Base-by-base conservation (phyloP, 2,888 invertebrate genomes). In the Hydroisotoma schaefferi region DNA sequence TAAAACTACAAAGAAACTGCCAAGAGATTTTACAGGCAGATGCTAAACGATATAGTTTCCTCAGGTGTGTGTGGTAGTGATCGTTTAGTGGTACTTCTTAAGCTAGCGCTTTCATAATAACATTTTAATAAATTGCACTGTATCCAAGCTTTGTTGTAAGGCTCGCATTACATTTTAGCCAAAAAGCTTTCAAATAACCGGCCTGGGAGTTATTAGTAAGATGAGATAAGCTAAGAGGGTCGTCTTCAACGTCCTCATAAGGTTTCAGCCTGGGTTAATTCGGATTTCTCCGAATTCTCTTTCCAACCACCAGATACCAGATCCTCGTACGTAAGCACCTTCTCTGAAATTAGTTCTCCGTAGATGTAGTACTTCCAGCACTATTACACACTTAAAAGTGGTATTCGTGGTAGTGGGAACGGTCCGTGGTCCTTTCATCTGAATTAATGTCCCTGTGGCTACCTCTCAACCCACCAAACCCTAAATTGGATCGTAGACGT, bases 141-240 rank as follows among this genome's bases (percentile, higher is more conserved):
- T n/a, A n/a, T n/a, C n/a, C n/a, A n/a, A n/a, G n/a, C n/a, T n/a
- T n/a, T n/a, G n/a, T n/a, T n/a, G n/a, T n/a, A n/a, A n/a, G n/a
- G n/a, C n/a, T n/a, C n/a, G n/a, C n/a, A n/a, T n/a, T n/a, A n/a
- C n/a, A n/a, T n/a, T n/a, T n/a, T n/a, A n/a, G n/a, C n/a, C n/a
- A n/a, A n/a, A n/a, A n/a, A n/a, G n/a, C n/a, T n/a, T n/a, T n/a
- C n/a, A n/a, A n/a, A n/a, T n/a, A 40, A 20, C 40, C 40, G 46
- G 46, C 23, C 5, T 46, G 47, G 56, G 56, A 48, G 56, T 56
- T 56, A 56, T 56, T 56, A 56, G 56, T 33, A 56, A 56, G 56
- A 56, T 56, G 56, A 56, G 56, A 56, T 25, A 56, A 56, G 48
- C 47, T 56, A 38, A 25, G 47, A 56, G 48, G 48, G 56, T 56